Evolutionary conservation across 2,797 vertebrate genomes (phyloP).

Genomic region (Bovichtus diacanthus): DNA sequence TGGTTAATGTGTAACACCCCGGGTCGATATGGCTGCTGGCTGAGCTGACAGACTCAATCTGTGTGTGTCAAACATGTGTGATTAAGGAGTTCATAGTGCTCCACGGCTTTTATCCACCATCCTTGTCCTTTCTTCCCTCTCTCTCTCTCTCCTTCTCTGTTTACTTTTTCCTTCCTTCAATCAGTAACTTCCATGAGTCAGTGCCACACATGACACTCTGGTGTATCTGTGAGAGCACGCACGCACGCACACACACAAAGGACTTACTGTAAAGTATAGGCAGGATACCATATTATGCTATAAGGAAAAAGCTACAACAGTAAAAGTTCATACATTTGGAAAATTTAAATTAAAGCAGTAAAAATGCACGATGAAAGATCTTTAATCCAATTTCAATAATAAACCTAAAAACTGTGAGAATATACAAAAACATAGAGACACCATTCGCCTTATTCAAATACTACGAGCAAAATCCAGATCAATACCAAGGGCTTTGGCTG

Average conservation of each 20-base stretch:
- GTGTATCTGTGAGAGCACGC: conserved; percentile 53
- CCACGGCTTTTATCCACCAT: conserved; percentile 79
- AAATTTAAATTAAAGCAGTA: not conserved
- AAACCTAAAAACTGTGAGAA: conserved; percentile 14
- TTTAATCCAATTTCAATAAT: not conserved
- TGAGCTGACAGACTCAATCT: conserved; percentile 85
- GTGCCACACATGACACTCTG: conserved; percentile 51
- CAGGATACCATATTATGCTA: not conserved
- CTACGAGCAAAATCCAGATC: conserved; percentile 66
- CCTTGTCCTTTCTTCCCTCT: conserved; percentile 57
- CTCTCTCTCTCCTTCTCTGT: conserved; percentile 63
- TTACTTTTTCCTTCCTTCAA: conserved; percentile 82
- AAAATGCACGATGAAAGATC: not conserved
- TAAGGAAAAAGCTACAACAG: not conserved
- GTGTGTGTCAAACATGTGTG: conserved; percentile 87
- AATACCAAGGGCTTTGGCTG: conserved; percentile 77
- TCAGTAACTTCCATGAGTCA: conserved; percentile 85
- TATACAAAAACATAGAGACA: conserved; percentile 15
- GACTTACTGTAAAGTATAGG: conserved; percentile 35
- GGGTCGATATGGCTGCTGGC: conserved; percentile 84
- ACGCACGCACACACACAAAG: conserved; percentile 47
- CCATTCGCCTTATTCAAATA: conserved; percentile 54
- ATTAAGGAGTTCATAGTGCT: conserved; percentile 87
- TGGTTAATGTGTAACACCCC: conserved; percentile 86
- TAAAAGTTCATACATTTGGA: not conserved